These are phyloP conservation scores for Macropodus opercularis DNA, from an alignment of 2,797 vertebrate genomes.

Conservation along the genomic window DNA sequence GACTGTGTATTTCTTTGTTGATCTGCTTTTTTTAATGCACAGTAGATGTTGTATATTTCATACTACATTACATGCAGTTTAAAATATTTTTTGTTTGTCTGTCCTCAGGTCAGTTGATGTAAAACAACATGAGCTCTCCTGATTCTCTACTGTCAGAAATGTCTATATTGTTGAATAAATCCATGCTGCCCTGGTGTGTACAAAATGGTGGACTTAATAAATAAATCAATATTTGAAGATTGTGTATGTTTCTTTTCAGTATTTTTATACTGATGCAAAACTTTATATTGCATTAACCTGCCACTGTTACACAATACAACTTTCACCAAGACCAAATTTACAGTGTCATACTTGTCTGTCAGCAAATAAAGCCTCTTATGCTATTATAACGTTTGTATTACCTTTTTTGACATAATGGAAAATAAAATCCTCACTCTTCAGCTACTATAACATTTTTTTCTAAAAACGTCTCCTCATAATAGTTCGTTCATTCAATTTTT, in stretches of 20 bases:
- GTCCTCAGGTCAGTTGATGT: slow-evolving; percentile 57
- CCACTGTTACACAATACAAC: not conserved
- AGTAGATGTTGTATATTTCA: not conserved
- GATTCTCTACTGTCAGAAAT: slow-evolving; percentile 67
- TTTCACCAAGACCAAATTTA: no score
- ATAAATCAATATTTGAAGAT: slow-evolving; percentile 58
- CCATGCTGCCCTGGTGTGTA: slow-evolving; percentile 73
- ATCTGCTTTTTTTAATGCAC: slow-evolving; percentile 1
- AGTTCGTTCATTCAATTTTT: no score
- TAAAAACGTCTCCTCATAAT: no score
- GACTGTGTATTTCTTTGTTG: no score
- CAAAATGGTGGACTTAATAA: slow-evolving; percentile 81
- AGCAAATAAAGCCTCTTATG: no score
- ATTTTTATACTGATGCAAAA: not conserved
- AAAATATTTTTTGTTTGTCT: slow-evolving; percentile 22
- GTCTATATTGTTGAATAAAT: slow-evolving; percentile 72
- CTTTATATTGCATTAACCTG: not conserved
- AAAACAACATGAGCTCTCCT: slow-evolving; percentile 56
- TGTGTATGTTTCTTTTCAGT: slow-evolving; percentile 10
- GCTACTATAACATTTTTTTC: no score
- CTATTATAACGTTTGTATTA: no score
- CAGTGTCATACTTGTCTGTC: no score
- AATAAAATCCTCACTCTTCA: no score
- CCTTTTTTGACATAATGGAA: no score
- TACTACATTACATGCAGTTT: not conserved